Evolutionary conservation across 2,888 invertebrate genomes (phyloP).

Genomic region (Eristalis tenax): DNA sequence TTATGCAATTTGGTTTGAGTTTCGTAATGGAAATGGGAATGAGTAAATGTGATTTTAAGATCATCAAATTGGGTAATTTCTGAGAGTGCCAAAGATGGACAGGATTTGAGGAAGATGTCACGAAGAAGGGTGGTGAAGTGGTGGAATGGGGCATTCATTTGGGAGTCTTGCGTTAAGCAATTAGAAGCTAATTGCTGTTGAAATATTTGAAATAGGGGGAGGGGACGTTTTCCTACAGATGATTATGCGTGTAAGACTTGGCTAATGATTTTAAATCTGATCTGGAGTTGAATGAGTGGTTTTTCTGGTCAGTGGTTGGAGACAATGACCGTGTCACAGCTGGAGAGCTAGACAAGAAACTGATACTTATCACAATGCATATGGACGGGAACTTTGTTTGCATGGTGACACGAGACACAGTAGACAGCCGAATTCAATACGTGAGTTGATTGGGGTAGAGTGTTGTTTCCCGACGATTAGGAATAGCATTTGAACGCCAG

Average conservation of each 20-base stretch:
- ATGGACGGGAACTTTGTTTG: too few species aligned
- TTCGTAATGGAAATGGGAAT: slow-evolving; percentile 55
- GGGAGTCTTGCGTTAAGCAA: slow-evolving; percentile 21
- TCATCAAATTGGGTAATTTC: slow-evolving; percentile 53
- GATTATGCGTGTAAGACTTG: not conserved
- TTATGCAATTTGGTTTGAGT: slow-evolving; percentile 63
- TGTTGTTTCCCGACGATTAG: too few species aligned
- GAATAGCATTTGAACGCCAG: too few species aligned
- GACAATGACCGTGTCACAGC: not conserved
- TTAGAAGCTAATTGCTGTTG: slow-evolving; percentile 34
- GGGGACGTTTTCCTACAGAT: not conserved
- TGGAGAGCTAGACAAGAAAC: not conserved
- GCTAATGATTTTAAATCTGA: not conserved
- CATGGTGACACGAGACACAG: too few species aligned
- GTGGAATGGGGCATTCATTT: not conserved
- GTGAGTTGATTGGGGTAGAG: too few species aligned
- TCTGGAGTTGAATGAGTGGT: not conserved
- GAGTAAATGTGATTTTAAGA: slow-evolving; percentile 58
- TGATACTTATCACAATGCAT: too few species aligned
- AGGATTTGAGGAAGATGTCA: not conserved
- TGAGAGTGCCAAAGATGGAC: slow-evolving; percentile 10
- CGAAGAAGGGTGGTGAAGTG: not conserved
- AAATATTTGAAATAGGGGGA: not conserved
- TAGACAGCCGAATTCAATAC: too few species aligned
- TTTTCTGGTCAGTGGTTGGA: not conserved